Evolutionary conservation across 2,113 vertebrate genomes (phyloP).

Genomic region (Balaeniceps rex): DNA sequence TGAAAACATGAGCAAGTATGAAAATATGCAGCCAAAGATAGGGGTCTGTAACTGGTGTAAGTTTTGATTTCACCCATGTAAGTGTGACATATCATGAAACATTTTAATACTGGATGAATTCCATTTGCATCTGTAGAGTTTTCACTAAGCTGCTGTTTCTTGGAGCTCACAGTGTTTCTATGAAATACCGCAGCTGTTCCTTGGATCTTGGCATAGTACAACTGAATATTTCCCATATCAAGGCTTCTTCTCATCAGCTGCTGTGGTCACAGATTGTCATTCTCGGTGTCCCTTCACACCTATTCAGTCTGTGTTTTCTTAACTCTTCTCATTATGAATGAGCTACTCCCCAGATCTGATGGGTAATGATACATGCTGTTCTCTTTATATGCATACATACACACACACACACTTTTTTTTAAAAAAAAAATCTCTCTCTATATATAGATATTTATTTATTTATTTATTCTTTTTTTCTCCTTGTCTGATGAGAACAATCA

Average conservation of each 20-base stretch:
- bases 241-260: not conserved
- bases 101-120: not conserved
- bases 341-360: not conserved
- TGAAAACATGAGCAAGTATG: not conserved
- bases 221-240: not conserved
- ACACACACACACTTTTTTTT: not conserved
- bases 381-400: not conserved
- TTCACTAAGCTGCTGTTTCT: not conserved
- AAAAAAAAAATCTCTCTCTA: no score
- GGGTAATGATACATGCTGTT: not conserved
- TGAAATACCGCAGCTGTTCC: not conserved
- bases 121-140: not conserved
- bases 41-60: not conserved
- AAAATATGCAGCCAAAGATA: not conserved
- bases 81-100: not conserved
- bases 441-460: not conserved
- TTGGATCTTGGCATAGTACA: not conserved
- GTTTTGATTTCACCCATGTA: not conserved
- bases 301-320: not conserved
- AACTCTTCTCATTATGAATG: not conserved
- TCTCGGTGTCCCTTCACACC: not conserved
- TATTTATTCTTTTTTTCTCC: not conserved
- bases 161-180: not conserved
- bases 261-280: not conserved
- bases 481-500: not conserved